phyloP scores from a whole-genome alignment of 2,888 invertebrate species.

The Drosophila conformis region DNA sequence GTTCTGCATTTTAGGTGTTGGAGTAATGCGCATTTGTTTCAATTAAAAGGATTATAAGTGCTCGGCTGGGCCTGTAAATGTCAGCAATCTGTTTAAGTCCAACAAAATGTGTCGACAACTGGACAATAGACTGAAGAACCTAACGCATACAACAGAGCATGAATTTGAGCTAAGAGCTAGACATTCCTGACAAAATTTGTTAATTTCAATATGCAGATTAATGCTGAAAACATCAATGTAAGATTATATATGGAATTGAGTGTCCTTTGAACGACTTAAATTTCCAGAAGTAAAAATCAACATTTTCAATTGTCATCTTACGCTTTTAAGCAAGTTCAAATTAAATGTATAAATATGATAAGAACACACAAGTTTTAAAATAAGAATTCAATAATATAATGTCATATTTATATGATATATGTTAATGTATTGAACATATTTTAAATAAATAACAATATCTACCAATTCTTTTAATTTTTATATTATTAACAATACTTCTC shows the following conservation, averaged over 20 bases:
- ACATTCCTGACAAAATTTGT: neutral
- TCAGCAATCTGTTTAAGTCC: conserved; percentile 52
- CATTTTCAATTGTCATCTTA: neutral
- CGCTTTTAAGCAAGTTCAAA: neutral
- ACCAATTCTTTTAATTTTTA: neutral
- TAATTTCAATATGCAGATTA: conserved; percentile 18
- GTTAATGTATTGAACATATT: neutral
- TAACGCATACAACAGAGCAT: conserved; percentile 6
- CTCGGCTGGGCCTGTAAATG: conserved; percentile 42
- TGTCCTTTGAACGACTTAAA: neutral
- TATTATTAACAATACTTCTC: neutral
- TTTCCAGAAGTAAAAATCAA: neutral
- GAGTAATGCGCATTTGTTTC: conserved; percentile 72
- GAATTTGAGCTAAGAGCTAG: conserved; percentile 8
- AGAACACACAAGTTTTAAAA: neutral
- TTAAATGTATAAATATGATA: neutral
- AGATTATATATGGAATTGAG: neutral
- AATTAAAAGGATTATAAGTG: conserved; percentile 74
- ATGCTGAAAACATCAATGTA: neutral
- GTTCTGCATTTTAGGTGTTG: conserved; percentile 36
- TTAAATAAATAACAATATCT: neutral
- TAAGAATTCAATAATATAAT: neutral
- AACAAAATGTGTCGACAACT: conserved; percentile 69
- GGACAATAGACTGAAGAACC: conserved; percentile 36
- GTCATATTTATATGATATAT: too few relatives aligned